These are phyloP conservation scores for Mustelus asterias DNA, from an alignment of 2,113 vertebrate genomes.

Conservation along the genomic window DNA sequence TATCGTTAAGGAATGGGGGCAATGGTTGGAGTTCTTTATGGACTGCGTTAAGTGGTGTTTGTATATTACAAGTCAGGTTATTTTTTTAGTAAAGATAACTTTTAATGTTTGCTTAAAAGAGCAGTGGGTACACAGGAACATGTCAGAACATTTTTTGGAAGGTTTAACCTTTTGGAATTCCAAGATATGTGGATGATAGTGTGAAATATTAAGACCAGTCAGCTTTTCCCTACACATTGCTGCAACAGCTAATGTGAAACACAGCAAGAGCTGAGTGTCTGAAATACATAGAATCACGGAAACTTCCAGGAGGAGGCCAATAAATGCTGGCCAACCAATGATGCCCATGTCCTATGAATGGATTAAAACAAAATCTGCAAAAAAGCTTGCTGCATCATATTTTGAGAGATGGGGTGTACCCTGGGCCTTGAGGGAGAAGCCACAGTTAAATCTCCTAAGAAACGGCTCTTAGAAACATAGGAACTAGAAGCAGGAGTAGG, in stretches of 20 bases:
- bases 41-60: not conserved
- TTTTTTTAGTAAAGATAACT: not conserved
- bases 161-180: not conserved
- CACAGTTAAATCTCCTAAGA: not conserved
- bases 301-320: not conserved
- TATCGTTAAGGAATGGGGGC: not conserved
- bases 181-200: not conserved
- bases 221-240: not conserved
- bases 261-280: not conserved
- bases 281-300: not conserved
- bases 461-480: too few species aligned
- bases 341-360: too few species aligned
- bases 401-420: not conserved
- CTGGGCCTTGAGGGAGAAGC: not conserved
- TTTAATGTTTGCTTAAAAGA: not conserved
- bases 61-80: not conserved
- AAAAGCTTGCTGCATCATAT: too few species aligned
- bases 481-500: too few species aligned
- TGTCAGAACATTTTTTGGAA: not conserved
- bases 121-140: not conserved
- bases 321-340: too few species aligned
- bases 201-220: not conserved
- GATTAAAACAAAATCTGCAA: too few species aligned
- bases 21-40: not conserved
- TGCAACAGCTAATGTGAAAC: not conserved